Conservation (phyloP, 2,888 invertebrate species). For the Theodoxus fluviatilis region DNA sequence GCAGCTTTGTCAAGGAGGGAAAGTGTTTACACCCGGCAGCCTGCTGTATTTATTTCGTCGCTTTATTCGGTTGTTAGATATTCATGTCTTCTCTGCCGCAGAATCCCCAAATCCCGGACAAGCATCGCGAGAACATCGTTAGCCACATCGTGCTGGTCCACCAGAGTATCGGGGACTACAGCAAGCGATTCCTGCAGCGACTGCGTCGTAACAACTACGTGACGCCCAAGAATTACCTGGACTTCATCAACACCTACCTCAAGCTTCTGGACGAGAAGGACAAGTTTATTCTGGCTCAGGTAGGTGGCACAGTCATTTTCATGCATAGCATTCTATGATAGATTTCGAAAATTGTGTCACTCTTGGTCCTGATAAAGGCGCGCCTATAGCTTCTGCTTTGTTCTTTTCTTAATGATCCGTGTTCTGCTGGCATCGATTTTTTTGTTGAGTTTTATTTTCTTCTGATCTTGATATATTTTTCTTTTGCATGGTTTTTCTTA, state of each 20-base stretch:
- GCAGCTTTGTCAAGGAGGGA: neutral
- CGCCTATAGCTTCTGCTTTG: too few species aligned
- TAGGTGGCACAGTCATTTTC: conserved; percentile 31
- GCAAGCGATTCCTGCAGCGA: conserved; percentile 76
- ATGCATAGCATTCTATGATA: neutral
- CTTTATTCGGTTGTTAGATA: neutral
- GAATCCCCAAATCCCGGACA: conserved; percentile 75
- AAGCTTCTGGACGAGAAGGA: conserved; percentile 78
- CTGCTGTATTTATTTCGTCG: too few species aligned
- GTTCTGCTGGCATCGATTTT: too few species aligned
- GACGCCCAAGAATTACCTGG: conserved; percentile 90
- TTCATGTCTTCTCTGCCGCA: conserved; percentile 52
- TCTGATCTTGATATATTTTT: too few species aligned
- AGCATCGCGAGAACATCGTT: conserved; percentile 76
- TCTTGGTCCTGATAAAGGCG: too few species aligned
- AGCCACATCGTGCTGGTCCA: conserved; percentile 88
- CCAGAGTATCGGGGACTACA: conserved; percentile 76
- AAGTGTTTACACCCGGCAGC: neutral
- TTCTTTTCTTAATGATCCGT: too few species aligned
- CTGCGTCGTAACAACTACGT: conserved; percentile 84
- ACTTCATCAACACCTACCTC: conserved; percentile 82
- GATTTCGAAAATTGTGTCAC: too few species aligned
- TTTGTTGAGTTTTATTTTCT: too few species aligned
- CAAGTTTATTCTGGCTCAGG: conserved; percentile 68
- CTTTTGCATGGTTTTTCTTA: too few species aligned